Base-by-base conservation (phyloP, 2,113 vertebrate genomes). In the Neolamprologus fasciatus region DNA sequence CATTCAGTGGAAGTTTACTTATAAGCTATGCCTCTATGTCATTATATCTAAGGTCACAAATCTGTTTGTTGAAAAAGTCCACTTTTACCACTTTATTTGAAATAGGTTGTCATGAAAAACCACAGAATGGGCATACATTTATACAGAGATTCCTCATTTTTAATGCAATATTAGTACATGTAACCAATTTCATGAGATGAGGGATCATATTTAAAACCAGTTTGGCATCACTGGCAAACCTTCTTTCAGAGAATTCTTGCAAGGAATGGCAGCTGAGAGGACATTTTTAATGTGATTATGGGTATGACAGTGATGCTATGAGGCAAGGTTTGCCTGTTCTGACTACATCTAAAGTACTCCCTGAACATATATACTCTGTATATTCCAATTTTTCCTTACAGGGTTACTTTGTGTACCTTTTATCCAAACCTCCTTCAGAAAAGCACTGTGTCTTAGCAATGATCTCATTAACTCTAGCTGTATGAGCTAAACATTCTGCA, bases 261-360 rank as follows among this genome's bases (percentile, higher is more conserved):
- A 16, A 86, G 83, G 31, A 35, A 58, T 23, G 40, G 58, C 80
- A 42, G 80, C 31, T 5, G 31, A 86, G 57, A 83, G 33, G 54
- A 84, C 81, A 51, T 88, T 87, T 86, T 92, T 88, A 87, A 47
- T 85, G 83, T 87, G 87, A 93, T 93, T 90, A 90, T 47, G 78
- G 33, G 79, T 54, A 33, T 89, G 92, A 93, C 91, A 86, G 91
- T 90, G 90, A 92, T 85, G 87, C 84, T 68, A 47, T 57, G 40
- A 90, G 88, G 85, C 78, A 78, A 53, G 83, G 85, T 87, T 79
- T 35, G 53, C 79, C 85, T 76, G 85, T 57, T 92, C 86, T 82
- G 71, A 89, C 76, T 85, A 63, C 83, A 92, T 89, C 85, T n/a
- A 6, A 68, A 82, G 86, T 82, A 80, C 54, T 16, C 63, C 80